Base-by-base conservation (phyloP, 2,797 vertebrate species). In the Erethizon dorsatum region DNA sequence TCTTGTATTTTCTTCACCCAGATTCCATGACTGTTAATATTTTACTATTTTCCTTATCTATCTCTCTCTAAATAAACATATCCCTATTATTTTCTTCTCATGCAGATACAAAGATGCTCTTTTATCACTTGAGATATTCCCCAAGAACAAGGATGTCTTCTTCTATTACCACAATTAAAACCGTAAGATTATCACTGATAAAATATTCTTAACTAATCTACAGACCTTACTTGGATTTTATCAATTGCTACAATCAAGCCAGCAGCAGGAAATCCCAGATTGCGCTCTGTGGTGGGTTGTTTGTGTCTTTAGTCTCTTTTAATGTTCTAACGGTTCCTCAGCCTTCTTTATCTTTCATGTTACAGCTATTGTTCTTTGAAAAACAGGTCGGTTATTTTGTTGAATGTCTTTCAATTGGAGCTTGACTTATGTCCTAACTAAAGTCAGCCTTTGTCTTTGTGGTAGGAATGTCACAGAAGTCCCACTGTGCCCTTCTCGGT, bases 101-200 rank as follows among this genome's bases (percentile, higher is more conserved):
- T 7, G n/a, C 10, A 80, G 84, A 82, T 6, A 13, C 31, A 54
- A 50, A 15, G 13, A 54, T 57, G 47, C 12, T 91, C 52, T 54
- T 78, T 87, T 41, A 59, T 50, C 41, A 20, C 71, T 47, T 47
- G 71, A 75, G 41, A 5, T 78, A 41, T 88, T 59, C 78, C 26
- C 69, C 69, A 31, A 5, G 47, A 94, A 63, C 37, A 71, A 90
- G 33, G 94, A 47, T 1, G 18, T 67, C 59, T 75, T 91, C 28
- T 88, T 83, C 52, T 26, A 56, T 65, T 45, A 90, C 14, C 61
- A 88, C 63, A 96, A 14, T n/a, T 10, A 31, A 92, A 77, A 61
- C 80, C 22, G 37, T 28, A 45, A 90, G 75, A 54, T 41, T 28
- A 37, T 50, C 28, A 52, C 17, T 3, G 18, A 37, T 47, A 78